Base-by-base conservation (phyloP, 2,797 vertebrate genomes). In the Urocyon cinereoargenteus region DNA sequence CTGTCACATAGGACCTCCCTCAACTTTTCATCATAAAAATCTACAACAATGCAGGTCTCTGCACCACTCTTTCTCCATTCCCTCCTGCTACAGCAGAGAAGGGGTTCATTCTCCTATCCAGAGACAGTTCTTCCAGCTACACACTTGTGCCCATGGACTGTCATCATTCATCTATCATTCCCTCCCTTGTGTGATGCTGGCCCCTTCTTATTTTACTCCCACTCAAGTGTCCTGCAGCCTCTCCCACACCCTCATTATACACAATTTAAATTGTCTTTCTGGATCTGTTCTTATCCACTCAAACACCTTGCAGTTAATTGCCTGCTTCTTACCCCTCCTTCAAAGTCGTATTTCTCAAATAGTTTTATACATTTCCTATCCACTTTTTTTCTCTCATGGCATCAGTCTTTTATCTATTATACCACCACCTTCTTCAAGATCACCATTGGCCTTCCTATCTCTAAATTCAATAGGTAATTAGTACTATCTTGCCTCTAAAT, bases 91-190 rank as follows among this genome's bases (percentile, higher is more conserved):
- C 53, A 24, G 68, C 31, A n/a, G 10, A 22, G 75, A 86, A 85
- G 13, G 11, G 70, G 64, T 59, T 59, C 31, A 2, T 36, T 78
- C 11, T 84, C 5, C 16, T 36, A 55, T 15, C 10, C 0, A 8
- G 70, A 16, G 5, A 13, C 18, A 36, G 31, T 18, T 51, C 18
- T 59, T 77, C 55, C 36, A 3, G 19, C 49, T 31, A 15, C 24
- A 15, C 24, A 31, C 2, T 2, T 7, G 2, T 45, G 3, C 7
- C 31, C 12, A 6, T 2, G 36, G 24, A 4, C 14, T 72, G 21
- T 68, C 40, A 6, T 16, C 6, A 16, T 34, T 26, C 0, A 0
- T 36, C 7, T 2, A 4, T 45, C 28, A 28, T 24, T 61, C 1
- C 18, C 6, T 51, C 18, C 19, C 40, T 68, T 49, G 8, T 6